Evolutionary conservation across 2,113 vertebrate species (phyloP), one percentile per base, ranked within the genome.

Genomic region (Sinocyclocheilus maitianheensis): DNA sequence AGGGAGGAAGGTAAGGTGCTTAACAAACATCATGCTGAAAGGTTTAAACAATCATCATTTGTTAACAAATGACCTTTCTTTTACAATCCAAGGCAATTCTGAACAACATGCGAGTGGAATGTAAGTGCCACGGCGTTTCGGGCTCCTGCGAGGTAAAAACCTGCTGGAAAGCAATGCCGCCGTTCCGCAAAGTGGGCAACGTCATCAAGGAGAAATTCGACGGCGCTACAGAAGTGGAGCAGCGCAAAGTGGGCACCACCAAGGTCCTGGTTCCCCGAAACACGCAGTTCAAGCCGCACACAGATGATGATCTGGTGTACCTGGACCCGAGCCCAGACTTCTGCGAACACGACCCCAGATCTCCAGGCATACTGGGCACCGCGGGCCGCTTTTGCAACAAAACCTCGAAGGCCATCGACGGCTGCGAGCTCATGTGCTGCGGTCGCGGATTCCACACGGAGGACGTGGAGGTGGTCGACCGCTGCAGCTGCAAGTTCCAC

Each of bases 401-500:
- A 93, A 99, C 98, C 0, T 99, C 98, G 86, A 99, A 99, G 93
- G 98, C 98, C 84, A 99, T 99, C 0, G 98, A 99, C 0, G 98
- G 98, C 93, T 99, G 98, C 0, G 98, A 99, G 96, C 95, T 99
- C 69, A 97, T 99, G 96, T 99, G 98, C 94, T 99, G 98, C 0
- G 98, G 98, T 55, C 96, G 98, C 0, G 97, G 98, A 89, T 99
- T 99, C 94, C 97, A 99, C 93, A 99, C 97, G 0, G 96, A 97
- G 48, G 96, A 99, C 79, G 97, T 99, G 86, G 97, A 99, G 93
- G 95, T 99, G 89, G 97, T 98, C 75, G 98, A 99, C 90, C 95
- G 98, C 89, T 99, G 98, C 93, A 99, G 97, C 92, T 99, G 98
- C 93, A 99, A 99, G 86, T 99, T 99, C 94, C 98, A 99, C 94